These are phyloP conservation scores for Psittacus erithacus DNA, from an alignment of 2,113 vertebrate species.

Conservation along the genomic window DNA sequence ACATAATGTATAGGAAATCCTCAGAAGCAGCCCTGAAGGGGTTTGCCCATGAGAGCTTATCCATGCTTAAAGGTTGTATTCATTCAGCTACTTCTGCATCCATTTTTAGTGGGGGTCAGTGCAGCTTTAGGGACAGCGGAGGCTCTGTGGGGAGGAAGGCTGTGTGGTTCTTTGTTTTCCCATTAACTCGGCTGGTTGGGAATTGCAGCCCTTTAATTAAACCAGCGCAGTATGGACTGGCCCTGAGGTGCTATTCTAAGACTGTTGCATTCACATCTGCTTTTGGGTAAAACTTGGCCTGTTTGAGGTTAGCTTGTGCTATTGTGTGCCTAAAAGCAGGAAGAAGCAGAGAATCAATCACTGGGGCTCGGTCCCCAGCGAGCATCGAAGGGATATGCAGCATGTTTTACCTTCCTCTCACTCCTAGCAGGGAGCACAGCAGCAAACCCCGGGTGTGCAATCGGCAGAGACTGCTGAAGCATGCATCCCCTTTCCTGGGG, in stretches of 20 bases:
- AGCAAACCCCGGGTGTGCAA: background rate
- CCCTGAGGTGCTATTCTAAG: conserved; percentile 10
- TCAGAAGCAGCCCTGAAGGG: background rate
- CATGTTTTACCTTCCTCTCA: background rate
- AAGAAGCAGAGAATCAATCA: conserved; percentile 10
- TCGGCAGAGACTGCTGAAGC: accelerated
- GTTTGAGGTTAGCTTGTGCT: background rate
- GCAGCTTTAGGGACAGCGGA: background rate
- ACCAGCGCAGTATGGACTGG: background rate
- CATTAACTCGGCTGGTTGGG: background rate
- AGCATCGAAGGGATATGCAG: background rate
- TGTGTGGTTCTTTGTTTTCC: background rate
- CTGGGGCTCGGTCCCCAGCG: background rate
- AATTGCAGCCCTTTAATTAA: conserved; percentile 38
- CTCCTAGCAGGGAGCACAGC: background rate
- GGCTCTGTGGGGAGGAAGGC: background rate
- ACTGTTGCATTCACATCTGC: conserved; percentile 10
- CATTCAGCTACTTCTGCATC: background rate
- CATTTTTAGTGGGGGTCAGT: background rate
- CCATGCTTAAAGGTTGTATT: background rate
- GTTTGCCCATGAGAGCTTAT: background rate
- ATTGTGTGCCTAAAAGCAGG: background rate
- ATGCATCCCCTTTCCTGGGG: background rate
- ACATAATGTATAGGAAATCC: background rate
- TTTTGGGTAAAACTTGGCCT: conserved; percentile 15